Evolutionary conservation across 2,797 vertebrate species (phyloP), one percentile per base, ranked within the genome.

Genomic region (Leptodactylus fallax): DNA sequence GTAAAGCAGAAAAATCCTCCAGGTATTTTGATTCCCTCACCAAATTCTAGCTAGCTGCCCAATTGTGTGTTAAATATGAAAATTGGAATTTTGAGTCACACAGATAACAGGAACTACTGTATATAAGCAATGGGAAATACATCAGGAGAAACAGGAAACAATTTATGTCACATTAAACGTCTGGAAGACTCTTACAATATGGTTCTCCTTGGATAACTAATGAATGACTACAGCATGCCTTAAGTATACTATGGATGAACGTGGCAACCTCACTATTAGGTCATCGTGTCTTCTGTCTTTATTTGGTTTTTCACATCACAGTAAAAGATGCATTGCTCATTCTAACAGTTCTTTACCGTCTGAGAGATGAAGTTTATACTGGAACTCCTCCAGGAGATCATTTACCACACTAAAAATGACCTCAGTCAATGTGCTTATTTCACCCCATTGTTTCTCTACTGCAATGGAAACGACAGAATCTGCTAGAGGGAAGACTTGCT

Each of bases 391-490:
- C 79, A 87, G 79, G 65, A 87, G 55, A 87, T 72, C 36, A 81
- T 81, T 87, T 87, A 87, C 69, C 79, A 72, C 65, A 81, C 78
- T 79, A 81, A 87, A 81, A 81, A 72, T 81, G 85, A 81, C 79
- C 79, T 86, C 85, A 86, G 79, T 74, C 85, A 74, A 74, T 60
- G 86, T 56, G 71, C 71, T 83, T 83, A 87, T 78, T 87, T 83
- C 69, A 88, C 51, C 49, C 51, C 49, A 79, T 87, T 82, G 65
- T 78, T 87, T 83, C 81, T 88, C 16, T 36, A 83, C 61, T 71
- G 79, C 67, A 88, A 84, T 78, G 27, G 53, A 71, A 84, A 84
- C 19, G 53, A 71, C 78, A 87, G n/a, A 81, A 81, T 25, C 87
- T 58, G 81, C 76, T 71, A 67, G 77, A 88, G 45, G 81, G 23